Conservation (phyloP, 2,113 vertebrate genomes). For the Dromas ardeola region DNA sequence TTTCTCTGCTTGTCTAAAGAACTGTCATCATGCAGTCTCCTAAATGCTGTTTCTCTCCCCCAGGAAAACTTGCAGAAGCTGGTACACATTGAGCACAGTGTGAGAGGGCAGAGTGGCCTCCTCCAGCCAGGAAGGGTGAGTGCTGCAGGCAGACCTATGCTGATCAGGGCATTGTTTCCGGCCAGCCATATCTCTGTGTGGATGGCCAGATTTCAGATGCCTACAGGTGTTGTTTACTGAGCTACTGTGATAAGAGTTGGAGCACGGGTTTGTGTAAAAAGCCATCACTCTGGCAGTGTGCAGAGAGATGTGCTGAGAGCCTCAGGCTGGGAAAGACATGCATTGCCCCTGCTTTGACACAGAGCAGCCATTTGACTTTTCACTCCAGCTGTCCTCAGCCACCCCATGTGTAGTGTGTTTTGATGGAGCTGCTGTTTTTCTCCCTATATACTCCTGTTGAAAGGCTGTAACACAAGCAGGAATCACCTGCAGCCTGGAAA, state of each 20-base stretch:
- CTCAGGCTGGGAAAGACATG: neutral
- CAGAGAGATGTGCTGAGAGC: neutral
- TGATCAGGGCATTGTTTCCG: conserved; percentile 75
- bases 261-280: neutral
- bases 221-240: conserved; percentile 45
- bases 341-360: neutral
- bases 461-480: neutral
- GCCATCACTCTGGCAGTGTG: neutral
- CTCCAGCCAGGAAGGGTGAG: conserved; percentile 95
- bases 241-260: neutral
- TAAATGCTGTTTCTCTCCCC: conserved; percentile 23
- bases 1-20: neutral
- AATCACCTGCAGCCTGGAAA: neutral
- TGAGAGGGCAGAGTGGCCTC: conserved; percentile 86
- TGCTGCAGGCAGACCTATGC: neutral
- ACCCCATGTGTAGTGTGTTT: neutral
- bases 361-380: neutral
- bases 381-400: neutral
- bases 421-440: neutral
- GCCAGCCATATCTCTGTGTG: neutral
- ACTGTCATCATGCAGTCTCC: neutral
- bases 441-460: neutral
- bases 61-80: conserved; percentile 96
- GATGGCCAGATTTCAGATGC: conserved; percentile 9
- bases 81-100: conserved; percentile 93